Evolutionary conservation across 2,113 vertebrate species (phyloP).

Genomic region (Vireo altiloquus): DNA sequence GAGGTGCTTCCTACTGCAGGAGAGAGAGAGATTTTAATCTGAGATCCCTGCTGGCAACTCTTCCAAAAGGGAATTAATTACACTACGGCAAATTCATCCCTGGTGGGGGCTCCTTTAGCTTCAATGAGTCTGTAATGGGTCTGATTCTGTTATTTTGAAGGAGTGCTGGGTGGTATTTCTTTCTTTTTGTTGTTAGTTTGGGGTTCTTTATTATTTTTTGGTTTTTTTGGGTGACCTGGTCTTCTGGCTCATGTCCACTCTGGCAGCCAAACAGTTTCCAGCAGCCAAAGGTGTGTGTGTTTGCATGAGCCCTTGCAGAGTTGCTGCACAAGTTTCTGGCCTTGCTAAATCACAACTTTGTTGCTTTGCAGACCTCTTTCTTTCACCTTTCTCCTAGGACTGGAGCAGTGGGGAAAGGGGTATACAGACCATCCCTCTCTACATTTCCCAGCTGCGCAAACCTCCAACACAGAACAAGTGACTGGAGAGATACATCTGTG

Average conservation of each 20-base stretch:
- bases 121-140: neutral
- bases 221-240: neutral
- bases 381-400: neutral
- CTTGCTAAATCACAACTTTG: neutral
- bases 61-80: slow-evolving; percentile 30
- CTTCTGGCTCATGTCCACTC: slow-evolving; percentile 10
- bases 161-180: neutral
- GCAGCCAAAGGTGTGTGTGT: slow-evolving; percentile 38
- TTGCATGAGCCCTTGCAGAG: neutral
- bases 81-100: neutral
- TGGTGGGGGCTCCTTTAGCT: neutral
- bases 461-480: neutral
- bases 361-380: neutral
- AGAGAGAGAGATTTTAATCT: slow-evolving; percentile 26
- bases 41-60: slow-evolving; percentile 21
- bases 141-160: neutral
- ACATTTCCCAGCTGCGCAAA: neutral
- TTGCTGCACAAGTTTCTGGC: neutral
- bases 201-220: neutral
- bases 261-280: slow-evolving; percentile 19
- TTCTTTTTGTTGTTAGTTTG: neutral
- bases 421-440: neutral
- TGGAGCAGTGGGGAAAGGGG: neutral
- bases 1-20: slow-evolving; percentile 38
- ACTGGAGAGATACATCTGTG: neutral